A percentile compares a stretch with the other conserved stretches of the same genome.
Conservation (phyloP, 2,888 invertebrate species). For the Drosophila sordidula region DNA sequence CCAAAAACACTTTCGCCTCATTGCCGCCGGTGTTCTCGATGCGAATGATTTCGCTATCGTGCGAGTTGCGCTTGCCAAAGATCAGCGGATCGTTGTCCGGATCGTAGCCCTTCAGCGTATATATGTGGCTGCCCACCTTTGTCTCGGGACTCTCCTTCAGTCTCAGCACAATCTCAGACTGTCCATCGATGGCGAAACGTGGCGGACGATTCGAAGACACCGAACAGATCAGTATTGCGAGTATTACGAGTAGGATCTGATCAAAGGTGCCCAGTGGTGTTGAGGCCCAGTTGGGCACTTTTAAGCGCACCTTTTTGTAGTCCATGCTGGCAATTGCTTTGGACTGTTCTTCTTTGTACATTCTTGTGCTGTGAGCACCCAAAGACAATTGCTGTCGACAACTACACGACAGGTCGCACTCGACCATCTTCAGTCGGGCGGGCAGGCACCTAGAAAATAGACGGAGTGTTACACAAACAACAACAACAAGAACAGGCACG, state of each 20-base stretch:
- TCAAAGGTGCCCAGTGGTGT: not conserved
- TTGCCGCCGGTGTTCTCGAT: slow-evolving; percentile 92
- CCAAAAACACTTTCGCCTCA: slow-evolving; percentile 94
- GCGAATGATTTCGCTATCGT: slow-evolving; percentile 93
- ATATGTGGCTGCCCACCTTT: slow-evolving; percentile 92
- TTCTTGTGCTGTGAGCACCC: slow-evolving; percentile 40
- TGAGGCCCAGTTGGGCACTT: slow-evolving; percentile 24
- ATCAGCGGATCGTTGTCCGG: slow-evolving; percentile 93
- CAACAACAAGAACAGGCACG: slow-evolving; percentile 37
- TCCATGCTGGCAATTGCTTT: slow-evolving; percentile 43
- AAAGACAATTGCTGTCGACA: slow-evolving; percentile 43
- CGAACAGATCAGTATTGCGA: slow-evolving; percentile 56
- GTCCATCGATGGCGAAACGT: slow-evolving; percentile 94
- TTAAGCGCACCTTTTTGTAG: slow-evolving; percentile 81
- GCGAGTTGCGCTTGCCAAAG: slow-evolving; percentile 93
- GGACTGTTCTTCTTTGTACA: slow-evolving; percentile 64
- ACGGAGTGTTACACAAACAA: slow-evolving; percentile 52
- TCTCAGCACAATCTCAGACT: slow-evolving; percentile 95
- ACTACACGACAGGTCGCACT: slow-evolving; percentile 55
- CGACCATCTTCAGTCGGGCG: slow-evolving; percentile 20
- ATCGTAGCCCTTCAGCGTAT: slow-evolving; percentile 92
- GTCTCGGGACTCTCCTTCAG: slow-evolving; percentile 95
- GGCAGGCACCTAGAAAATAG: slow-evolving; percentile 66
- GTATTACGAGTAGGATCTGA: slow-evolving; percentile 42
- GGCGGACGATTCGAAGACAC: slow-evolving; percentile 89